Evolutionary conservation across 2,888 invertebrate species (phyloP), one percentile per base, ranked within the genome.

Genomic region (Volucella inanis): DNA sequence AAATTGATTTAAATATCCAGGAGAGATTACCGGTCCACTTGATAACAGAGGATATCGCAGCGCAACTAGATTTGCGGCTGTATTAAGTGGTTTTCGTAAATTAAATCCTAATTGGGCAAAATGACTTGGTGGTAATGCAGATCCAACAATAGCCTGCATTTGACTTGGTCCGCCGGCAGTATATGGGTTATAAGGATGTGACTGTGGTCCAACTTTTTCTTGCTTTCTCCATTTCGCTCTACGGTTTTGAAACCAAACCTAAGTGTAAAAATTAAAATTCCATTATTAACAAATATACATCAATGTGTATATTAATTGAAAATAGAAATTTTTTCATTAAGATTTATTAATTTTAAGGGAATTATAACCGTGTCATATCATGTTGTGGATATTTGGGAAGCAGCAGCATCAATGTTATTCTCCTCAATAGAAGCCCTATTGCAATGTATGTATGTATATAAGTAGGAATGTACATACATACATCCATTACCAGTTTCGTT

Each of bases 171-270:
- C 94, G 57, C 95, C 94, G 62, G 95, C 94, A 87, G 96, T 91
- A 92, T 97, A 97, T 1, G 97, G 97, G 91, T 96, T 97, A 94
- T 97, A 97, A 0, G 97, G 97, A 91, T 97, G 97, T 1, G 94
- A 97, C 89, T 97, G 96, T 0, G 97, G 97, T 0, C 97, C 97
- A 77, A 97, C 97, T 92, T 97, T 97, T 92, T 97, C 97, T 90
- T 97, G 97, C 90, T 98, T 98, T 50, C 98, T 94, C 97, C 97
- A 98, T 93, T 98, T 98, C 59, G 97, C 97, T 50, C 97, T 94
- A 1, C 97, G 94, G 92, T 98, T 98, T 93, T 98, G 97, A 92
- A 97, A 98, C 97, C 97, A 97, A 6, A 98, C 97, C 97, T 97
- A 94, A 89, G 91, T 4, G 61, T 61, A 41, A 59, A 22, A 1